Conservation (phyloP, 2,113 vertebrate species). For the Triplophysa dalaica region DNA sequence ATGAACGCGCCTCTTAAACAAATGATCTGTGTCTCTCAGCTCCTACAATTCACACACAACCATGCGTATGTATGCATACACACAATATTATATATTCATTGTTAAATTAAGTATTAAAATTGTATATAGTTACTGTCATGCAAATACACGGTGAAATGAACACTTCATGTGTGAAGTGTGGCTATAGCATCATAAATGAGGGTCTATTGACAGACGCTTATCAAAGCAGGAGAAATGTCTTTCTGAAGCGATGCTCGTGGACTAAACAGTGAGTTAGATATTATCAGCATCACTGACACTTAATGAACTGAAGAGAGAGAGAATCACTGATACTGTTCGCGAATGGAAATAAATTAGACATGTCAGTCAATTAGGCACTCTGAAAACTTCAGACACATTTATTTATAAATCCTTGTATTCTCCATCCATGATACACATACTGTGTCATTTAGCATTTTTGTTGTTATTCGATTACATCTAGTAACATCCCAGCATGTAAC, state of each 20-base stretch:
- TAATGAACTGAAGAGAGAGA: background rate
- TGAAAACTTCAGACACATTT: background rate
- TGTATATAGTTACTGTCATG: background rate
- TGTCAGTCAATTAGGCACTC: background rate
- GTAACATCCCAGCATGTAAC: background rate
- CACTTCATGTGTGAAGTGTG: background rate
- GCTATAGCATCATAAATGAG: background rate
- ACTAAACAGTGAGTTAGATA: background rate
- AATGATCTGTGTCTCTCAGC: conserved; percentile 59
- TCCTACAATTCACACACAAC: conserved; percentile 18
- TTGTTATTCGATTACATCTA: background rate
- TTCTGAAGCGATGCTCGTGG: background rate
- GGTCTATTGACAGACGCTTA: background rate
- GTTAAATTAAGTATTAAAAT: background rate
- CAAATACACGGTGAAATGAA: background rate
- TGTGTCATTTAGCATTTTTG: background rate
- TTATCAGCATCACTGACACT: conserved; percentile 1
- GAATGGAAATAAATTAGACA: background rate
- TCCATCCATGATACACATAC: background rate
- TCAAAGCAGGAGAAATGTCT: conserved; percentile 5
- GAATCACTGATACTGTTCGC: background rate
- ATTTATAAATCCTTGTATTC: background rate
- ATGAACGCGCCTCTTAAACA: conserved; percentile 66
- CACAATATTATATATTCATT: background rate
- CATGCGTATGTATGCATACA: background rate